Percentiles rank a stretch among this genome's conserved stretches.
Conservation (phyloP, 2,888 invertebrate species). For the Drosophila maculinotata region DNA sequence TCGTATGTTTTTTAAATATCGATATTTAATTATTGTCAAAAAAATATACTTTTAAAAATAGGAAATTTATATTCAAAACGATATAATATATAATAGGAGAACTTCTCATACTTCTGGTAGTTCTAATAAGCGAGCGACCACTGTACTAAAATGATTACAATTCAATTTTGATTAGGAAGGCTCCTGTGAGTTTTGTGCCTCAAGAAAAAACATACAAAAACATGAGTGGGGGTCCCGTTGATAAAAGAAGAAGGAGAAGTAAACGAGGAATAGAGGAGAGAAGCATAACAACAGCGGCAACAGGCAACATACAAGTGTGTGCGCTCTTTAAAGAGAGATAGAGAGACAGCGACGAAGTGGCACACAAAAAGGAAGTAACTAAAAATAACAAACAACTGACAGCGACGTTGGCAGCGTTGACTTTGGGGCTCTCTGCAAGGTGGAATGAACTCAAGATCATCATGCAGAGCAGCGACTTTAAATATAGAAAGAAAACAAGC, state of each 20-base stretch:
- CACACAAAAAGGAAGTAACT: slow-evolving; percentile 77
- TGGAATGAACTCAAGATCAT: slow-evolving; percentile 75
- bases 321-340: slow-evolving; percentile 22
- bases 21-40: no score
- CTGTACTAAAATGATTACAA: not conserved
- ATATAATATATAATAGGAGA: no score
- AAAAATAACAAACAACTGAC: slow-evolving; percentile 72
- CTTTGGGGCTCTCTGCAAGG: slow-evolving; percentile 68
- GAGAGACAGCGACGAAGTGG: slow-evolving; percentile 53
- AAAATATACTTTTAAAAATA: no score
- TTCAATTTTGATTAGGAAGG: slow-evolving; percentile 14
- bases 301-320: slow-evolving; percentile 19
- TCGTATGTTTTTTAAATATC: no score
- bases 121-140: not conserved
- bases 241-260: slow-evolving; percentile 5
- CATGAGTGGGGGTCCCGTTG: slow-evolving; percentile 38
- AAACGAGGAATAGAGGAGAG: slow-evolving; percentile 17
- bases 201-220: not conserved
- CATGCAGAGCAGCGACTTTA: slow-evolving; percentile 42
- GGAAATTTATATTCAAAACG: no score
- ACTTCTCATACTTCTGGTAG: no score
- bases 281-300: slow-evolving; percentile 35
- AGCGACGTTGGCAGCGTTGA: slow-evolving; percentile 43
- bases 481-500: slow-evolving; percentile 51
- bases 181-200: not conserved